Percentiles rank a stretch among this genome's conserved stretches.
phyloP scores from a whole-genome alignment of 2,113 vertebrate species.

The Mola mola region DNA sequence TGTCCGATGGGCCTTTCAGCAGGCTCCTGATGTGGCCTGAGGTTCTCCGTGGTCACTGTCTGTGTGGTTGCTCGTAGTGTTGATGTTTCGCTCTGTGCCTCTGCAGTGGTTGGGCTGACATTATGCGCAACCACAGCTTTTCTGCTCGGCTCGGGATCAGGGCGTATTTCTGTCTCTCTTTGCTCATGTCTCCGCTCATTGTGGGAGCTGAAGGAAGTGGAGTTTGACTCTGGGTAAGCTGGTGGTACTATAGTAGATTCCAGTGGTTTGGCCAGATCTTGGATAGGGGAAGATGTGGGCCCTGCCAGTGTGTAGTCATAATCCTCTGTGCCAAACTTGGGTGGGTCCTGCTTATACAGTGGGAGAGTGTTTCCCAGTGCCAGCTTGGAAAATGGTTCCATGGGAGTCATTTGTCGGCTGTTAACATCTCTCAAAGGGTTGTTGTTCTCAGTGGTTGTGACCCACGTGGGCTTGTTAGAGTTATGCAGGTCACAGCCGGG shows the following conservation, averaged over 20 bases:
- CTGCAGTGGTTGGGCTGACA: conserved; percentile 30
- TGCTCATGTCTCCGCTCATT: conserved; percentile 56
- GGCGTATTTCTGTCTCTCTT: conserved; percentile 37
- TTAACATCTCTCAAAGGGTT: conserved; percentile 78
- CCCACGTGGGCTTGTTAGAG: conserved; percentile 38
- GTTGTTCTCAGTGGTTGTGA: conserved; percentile 70
- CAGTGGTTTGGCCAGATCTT: conserved; percentile 30
- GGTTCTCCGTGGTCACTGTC: conserved; percentile 36
- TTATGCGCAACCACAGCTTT: conserved; percentile 32
- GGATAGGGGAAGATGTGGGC: conserved; percentile 43
- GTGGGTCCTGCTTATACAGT: conserved; percentile 70
- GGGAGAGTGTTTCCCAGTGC: conserved; percentile 64
- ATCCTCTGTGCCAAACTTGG: conserved; percentile 74
- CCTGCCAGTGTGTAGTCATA: conserved; percentile 72
- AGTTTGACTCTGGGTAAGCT: conserved; percentile 48
- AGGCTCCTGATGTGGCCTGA: conserved; percentile 37
- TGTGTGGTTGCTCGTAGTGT: conserved; percentile 45
- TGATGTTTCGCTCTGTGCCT: conserved; percentile 32
- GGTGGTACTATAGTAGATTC: conserved; percentile 48
- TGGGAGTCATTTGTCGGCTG: conserved; percentile 79
- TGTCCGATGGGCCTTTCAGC: conserved; percentile 32
- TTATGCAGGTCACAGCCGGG: conserved; percentile 77
- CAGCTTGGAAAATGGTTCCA: conserved; percentile 65
- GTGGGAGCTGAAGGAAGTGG: conserved; percentile 42
- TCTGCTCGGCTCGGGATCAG: conserved; percentile 35